Evolutionary conservation across 1,140 invertebrate genomes (phyloP).

Genomic region (Laupala kohalensis): DNA sequence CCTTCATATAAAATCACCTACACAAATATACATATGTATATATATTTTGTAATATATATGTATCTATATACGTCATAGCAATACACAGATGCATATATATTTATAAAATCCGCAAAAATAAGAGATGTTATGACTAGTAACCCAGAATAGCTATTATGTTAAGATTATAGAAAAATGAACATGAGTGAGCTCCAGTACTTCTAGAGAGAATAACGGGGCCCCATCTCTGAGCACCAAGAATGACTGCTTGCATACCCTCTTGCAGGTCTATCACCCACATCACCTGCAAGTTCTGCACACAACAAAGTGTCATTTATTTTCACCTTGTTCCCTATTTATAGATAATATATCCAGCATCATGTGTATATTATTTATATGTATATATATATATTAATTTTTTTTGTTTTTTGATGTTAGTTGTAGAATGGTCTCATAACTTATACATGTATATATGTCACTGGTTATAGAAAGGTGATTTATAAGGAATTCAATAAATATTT

Average conservation of each 20-base stretch:
- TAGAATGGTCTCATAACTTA: neutral
- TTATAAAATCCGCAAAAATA: constrained; percentile 1
- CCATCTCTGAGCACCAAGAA: constrained; percentile 2
- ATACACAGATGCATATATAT: neutral
- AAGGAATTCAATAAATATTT: neutral
- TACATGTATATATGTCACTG: neutral
- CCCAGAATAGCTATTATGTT: neutral
- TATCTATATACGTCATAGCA: neutral
- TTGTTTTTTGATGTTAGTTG: neutral
- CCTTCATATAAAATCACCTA: constrained; percentile 8
- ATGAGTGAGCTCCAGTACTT: neutral
- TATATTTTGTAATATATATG: neutral
- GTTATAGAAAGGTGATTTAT: neutral
- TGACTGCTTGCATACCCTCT: neutral
- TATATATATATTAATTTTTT: neutral
- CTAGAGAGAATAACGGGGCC: neutral
- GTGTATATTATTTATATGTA: neutral
- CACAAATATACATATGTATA: neutral
- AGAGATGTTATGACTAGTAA: neutral
- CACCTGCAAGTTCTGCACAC: neutral
- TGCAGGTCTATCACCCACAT: neutral
- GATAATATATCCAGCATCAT: neutral
- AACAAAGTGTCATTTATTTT: too few relatives aligned
- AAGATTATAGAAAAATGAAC: neutral
- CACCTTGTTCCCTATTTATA: neutral